Evolutionary conservation across 1,140 invertebrate species (phyloP).

Genomic region (Eubasilissa regina): DNA sequence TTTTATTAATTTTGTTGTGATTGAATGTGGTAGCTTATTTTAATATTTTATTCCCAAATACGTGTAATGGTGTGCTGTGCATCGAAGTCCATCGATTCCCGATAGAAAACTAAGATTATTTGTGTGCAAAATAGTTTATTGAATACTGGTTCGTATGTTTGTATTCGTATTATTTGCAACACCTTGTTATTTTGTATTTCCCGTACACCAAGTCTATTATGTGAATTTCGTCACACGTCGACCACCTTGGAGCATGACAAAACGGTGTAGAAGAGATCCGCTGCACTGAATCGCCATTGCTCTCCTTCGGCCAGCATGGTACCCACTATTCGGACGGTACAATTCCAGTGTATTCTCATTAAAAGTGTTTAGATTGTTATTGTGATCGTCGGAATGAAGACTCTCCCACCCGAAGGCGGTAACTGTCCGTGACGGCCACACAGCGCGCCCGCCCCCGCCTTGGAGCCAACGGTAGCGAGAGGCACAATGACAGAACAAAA

Average conservation of each 20-base stretch:
- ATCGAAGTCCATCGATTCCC: too few relatives aligned
- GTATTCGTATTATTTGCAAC: too few relatives aligned
- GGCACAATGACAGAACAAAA: slow-evolving; percentile 30
- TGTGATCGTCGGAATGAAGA: slow-evolving; percentile 17
- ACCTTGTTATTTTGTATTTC: too few relatives aligned
- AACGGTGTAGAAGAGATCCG: background rate
- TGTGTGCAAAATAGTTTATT: too few relatives aligned
- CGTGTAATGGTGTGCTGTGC: too few relatives aligned
- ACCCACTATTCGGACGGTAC: slow-evolving; percentile 7
- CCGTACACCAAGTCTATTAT: background rate
- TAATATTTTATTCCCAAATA: too few relatives aligned
- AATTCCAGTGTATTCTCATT: slow-evolving; percentile 36
- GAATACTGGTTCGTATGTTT: too few relatives aligned
- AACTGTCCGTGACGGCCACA: slow-evolving; percentile 41
- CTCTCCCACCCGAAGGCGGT: background rate
- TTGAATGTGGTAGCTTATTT: too few relatives aligned
- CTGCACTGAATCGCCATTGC: slow-evolving; percentile 27
- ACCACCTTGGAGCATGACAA: slow-evolving; percentile 5
- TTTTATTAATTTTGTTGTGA: too few relatives aligned
- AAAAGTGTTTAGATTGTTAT: slow-evolving; percentile 42
- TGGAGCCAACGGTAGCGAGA: slow-evolving; percentile 17
- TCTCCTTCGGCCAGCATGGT: background rate
- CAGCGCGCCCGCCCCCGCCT: slow-evolving; percentile 39
- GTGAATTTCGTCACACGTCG: slow-evolving; percentile 7
- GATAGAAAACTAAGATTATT: too few relatives aligned